Evolutionary conservation across 2,797 vertebrate species (phyloP), one percentile per base, ranked within the genome.

Genomic region (Micrastur ruficollis): DNA sequence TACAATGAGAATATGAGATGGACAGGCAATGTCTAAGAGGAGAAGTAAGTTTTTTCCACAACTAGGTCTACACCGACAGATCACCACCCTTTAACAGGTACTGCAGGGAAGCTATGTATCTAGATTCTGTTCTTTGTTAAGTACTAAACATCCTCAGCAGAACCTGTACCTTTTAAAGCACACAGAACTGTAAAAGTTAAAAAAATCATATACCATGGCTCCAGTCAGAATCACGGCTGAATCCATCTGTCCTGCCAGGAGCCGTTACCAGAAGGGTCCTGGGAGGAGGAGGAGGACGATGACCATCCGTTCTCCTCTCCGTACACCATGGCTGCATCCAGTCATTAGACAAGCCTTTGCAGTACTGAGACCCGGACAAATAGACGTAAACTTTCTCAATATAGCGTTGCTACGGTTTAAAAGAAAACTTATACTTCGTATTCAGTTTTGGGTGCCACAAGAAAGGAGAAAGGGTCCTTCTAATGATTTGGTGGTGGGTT

Each of bases 1-100:
- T 99, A 92, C 14, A 70, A 44, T 1, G 17, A 61, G 15, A 86
- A 26, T 3, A 47, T 1, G 14, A 79, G 31, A 63, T 3, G 5
- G 20, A 18, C 14, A 53, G 36, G 12, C 31, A 38, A 46, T 1
- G 1, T n/a, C 17, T 49, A 66, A 68, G 40, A 84, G 4, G 8
- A 73, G 55, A 71, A 86, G 16, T 3, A 25, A 11, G 2, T 18
- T 55, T 68, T 15, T n/a, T 18, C 21, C 32, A 25, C 31, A 58
- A 52, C 26, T 4, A 44, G 12, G 4, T 11, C 44, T 46, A 46
- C 11, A 5, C 7, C 14, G 36, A 32, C 16, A 40, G 16, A 67
- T 53, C 8, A 8, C 4, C 27, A 15, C 29, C 20, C 7, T 47
- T 52, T 68, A 46, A 62, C 3, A 29, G 62, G 27, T 14, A 19